Evolutionary conservation across 2,797 vertebrate genomes (phyloP).

Genomic region (Typhlichthys subterraneus): DNA sequence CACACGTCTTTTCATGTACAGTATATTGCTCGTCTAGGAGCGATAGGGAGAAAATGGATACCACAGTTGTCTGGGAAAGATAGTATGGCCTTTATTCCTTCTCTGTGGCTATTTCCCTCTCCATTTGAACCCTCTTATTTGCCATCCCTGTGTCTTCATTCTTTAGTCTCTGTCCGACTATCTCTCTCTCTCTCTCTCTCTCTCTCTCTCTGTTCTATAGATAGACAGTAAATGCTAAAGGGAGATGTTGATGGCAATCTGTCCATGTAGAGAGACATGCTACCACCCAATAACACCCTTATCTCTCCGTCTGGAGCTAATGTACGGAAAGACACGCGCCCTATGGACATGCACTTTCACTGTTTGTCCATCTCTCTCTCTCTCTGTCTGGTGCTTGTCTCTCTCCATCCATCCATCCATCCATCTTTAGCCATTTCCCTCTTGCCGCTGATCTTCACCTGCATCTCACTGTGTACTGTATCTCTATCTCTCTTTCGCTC

Average conservation of each 20-base stretch:
- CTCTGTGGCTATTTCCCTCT: too few species aligned
- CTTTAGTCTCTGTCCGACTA: neutral
- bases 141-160: neutral
- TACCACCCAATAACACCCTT: neutral
- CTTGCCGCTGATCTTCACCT: constrained; percentile 11
- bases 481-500: constrained; percentile 30
- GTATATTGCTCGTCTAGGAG: too few species aligned
- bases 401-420: neutral
- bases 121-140: neutral
- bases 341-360: neutral
- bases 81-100: too few species aligned
- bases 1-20: too few species aligned
- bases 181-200: neutral
- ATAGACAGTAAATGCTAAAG: neutral
- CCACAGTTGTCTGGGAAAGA: too few species aligned
- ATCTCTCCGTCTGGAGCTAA: neutral
- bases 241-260: neutral
- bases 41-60: too few species aligned
- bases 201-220: neutral
- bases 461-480: constrained; percentile 1
- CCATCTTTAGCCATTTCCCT: constrained; percentile 14
- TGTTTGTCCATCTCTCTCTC: neutral
- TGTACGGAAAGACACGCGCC: neutral
- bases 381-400: constrained; percentile 3
- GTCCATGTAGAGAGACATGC: neutral